phyloP scores from a whole-genome alignment of 2,888 invertebrate genomes.

The Desoria tigrina region DNA sequence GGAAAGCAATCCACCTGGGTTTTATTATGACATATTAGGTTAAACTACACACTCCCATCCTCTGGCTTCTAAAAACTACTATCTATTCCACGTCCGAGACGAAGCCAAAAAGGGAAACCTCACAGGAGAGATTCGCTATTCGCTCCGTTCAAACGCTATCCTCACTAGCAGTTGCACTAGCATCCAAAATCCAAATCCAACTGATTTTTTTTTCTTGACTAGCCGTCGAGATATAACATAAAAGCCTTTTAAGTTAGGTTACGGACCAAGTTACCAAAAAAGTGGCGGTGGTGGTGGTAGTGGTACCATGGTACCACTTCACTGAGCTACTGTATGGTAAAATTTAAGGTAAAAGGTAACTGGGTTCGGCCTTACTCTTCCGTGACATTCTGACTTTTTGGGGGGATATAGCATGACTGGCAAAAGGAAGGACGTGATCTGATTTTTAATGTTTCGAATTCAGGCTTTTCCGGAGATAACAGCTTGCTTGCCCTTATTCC shows the following conservation, averaged over 20 bases:
- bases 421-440: slow-evolving; percentile 22
- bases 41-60: neutral
- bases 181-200: too few relatives aligned
- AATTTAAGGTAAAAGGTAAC: neutral
- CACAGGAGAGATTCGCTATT: slow-evolving; percentile 3
- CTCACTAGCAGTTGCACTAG: too few relatives aligned
- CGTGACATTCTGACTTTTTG: too few relatives aligned
- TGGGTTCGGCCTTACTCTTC: slow-evolving; percentile 16
- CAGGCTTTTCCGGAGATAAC: slow-evolving; percentile 25
- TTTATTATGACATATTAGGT: slow-evolving; percentile 20
- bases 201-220: neutral
- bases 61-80: too few relatives aligned
- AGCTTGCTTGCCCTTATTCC: slow-evolving; percentile 21
- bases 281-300: too few relatives aligned
- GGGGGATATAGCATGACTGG: slow-evolving; percentile 11
- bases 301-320: too few relatives aligned
- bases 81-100: too few relatives aligned
- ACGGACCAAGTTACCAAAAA: neutral
- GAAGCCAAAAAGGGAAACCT: slow-evolving; percentile 8
- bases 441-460: slow-evolving; percentile 26
- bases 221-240: neutral
- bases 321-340: too few relatives aligned
- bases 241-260: slow-evolving; percentile 13
- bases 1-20: slow-evolving; percentile 16
- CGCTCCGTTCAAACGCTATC: neutral